Percentiles rank a stretch among this genome's conserved stretches.
These are phyloP conservation scores for Caenorhabditis doughertyi DNA, from an alignment of 2,888 invertebrate species.

Conservation along the genomic window DNA sequence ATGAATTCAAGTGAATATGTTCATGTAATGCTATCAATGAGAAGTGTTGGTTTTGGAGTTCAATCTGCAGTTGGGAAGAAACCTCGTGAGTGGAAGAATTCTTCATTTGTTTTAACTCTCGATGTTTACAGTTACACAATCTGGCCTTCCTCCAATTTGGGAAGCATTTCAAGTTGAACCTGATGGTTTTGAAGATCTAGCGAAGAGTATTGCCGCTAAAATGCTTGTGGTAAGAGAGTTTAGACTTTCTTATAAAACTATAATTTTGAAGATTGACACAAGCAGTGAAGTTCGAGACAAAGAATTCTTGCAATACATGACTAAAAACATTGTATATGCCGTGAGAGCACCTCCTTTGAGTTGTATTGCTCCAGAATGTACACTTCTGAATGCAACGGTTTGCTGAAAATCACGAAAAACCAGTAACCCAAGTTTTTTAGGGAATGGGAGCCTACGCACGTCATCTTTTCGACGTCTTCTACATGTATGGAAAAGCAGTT, in stretches of 20 bases:
- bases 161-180: constrained; percentile 15
- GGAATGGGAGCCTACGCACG: constrained; percentile 65
- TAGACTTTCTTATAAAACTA: not conserved
- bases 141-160: constrained; percentile 47
- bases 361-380: constrained; percentile 47
- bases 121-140: constrained; percentile 26
- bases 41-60: constrained; percentile 49
- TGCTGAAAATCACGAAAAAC: not conserved
- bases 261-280: constrained; percentile 47
- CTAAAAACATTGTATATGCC: constrained; percentile 33
- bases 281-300: constrained; percentile 39
- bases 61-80: constrained; percentile 32
- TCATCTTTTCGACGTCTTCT: constrained; percentile 74
- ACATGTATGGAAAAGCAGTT: constrained; percentile 69
- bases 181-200: constrained; percentile 37
- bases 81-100: constrained; percentile 7
- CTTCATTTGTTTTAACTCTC: not conserved
- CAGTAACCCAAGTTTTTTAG: not conserved
- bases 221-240: constrained; percentile 49
- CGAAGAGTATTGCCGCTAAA: constrained; percentile 21
- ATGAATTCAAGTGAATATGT: constrained; percentile 47
- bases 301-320: constrained; percentile 45
- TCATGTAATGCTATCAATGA: constrained; percentile 46
- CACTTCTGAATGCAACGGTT: constrained; percentile 7
- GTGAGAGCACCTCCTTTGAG: constrained; percentile 44